Evolutionary conservation across 2,888 invertebrate species (phyloP), one percentile per base, ranked within the genome.

Genomic region (Fragum sueziense): DNA sequence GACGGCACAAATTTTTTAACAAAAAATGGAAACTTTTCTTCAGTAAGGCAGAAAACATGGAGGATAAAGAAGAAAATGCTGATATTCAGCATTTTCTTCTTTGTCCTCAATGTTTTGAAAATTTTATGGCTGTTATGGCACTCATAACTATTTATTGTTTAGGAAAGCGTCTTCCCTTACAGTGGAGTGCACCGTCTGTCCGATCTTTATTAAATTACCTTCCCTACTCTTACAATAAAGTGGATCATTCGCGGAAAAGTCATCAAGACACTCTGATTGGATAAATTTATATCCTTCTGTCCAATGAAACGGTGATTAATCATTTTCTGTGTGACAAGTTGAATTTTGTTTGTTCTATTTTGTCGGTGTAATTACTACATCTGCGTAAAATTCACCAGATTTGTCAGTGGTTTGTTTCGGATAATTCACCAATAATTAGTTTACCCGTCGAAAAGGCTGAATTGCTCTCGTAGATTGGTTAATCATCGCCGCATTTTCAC

Each of bases 291-390:
- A 74, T 80, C 84, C 75, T 69, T 62, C 54, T 82, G 78, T 74
- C 84, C 82, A 87, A 85, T 87, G 80, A 87, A 85, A 82, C 68
- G 62, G 79, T 57, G 75, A 87, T 87, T 78, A 84, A 87, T 87
- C 87, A 87, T 80, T 71, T 79, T 75, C 75, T 81, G 76, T 65
- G 72, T 78, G 80, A 85, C 82, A 82, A 76, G 67, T 78, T 68
- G 65, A 80, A 78, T 78, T 76, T 70, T 84, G 79, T 84, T 82
- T 79, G 77, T 84, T 81, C 79, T 84, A 79, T 84, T 76, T 74
- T 75, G 72, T 76, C 34, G 57, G 41, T 72, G 76, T 80, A 77
- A 84, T 80, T 82, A 80, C 76, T 82, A 73, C 81, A 84, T 72
- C 73, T 81, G 80, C 54, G 74, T 59, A 67, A 75, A 83, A 70